phyloP scores from a whole-genome alignment of 2,797 vertebrate species.

The Falco rusticolus region DNA sequence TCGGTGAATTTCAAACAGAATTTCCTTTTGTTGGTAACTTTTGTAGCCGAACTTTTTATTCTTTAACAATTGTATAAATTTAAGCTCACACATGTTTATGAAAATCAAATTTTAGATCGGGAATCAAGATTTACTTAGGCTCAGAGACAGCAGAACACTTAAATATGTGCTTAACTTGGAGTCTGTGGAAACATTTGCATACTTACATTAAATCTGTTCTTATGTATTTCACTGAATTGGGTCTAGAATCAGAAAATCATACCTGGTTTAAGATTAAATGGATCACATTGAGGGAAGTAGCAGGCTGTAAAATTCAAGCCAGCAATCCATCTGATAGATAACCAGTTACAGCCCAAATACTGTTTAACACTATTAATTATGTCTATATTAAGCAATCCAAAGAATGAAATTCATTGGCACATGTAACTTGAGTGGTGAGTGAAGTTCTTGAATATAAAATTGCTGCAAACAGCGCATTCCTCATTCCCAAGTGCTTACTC shows the following conservation, averaged over 20 bases:
- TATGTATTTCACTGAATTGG: background rate
- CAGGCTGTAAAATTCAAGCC: background rate
- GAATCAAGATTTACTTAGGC: slow-evolving; percentile 43
- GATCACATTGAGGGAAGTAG: background rate
- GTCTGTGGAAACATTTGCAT: slow-evolving; percentile 47
- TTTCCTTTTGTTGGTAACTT: slow-evolving; percentile 46
- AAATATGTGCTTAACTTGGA: slow-evolving; percentile 40
- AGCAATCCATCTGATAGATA: background rate
- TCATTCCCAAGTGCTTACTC: background rate
- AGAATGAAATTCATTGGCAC: background rate
- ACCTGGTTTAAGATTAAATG: background rate
- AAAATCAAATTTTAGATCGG: slow-evolving; percentile 56
- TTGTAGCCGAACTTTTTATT: slow-evolving; percentile 45
- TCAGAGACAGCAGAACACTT: slow-evolving; percentile 19
- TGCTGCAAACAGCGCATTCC: background rate
- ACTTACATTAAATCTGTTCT: slow-evolving; percentile 16
- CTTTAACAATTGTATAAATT: slow-evolving; percentile 1
- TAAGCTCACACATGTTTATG: slow-evolving; percentile 48
- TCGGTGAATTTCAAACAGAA: slow-evolving; percentile 46
- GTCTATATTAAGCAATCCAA: background rate
- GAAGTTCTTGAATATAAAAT: background rate
- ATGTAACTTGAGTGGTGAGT: background rate
- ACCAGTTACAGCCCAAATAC: background rate
- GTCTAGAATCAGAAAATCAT: background rate
- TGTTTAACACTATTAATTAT: background rate